These are phyloP conservation scores for Saguinus imperator DNA, from an alignment of 2,113 vertebrate genomes.

Conservation along the genomic window DNA sequence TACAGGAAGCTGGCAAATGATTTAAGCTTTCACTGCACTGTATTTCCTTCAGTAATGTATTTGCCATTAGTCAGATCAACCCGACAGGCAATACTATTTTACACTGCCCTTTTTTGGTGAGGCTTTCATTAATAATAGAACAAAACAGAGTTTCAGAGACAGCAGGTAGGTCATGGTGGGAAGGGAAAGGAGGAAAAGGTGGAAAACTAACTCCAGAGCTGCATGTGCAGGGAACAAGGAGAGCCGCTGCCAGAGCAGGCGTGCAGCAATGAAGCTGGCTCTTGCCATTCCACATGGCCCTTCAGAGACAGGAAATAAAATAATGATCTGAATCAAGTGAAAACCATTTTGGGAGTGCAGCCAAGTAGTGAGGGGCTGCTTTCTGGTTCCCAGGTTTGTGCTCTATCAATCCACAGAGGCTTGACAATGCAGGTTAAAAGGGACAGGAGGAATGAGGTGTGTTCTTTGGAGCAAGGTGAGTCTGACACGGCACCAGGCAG, in stretches of 20 bases:
- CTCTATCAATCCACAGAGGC: background rate
- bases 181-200: background rate
- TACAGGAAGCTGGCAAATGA: background rate
- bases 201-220: background rate
- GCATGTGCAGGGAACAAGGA: background rate
- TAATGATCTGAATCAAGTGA: background rate
- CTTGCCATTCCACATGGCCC: background rate
- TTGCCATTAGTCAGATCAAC: background rate
- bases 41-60: background rate
- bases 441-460: background rate
- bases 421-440: background rate
- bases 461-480: background rate
- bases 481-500: background rate
- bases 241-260: accelerated
- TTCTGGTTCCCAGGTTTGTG: background rate
- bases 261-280: accelerated
- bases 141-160: background rate
- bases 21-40: background rate
- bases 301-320: background rate
- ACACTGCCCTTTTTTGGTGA: background rate
- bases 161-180: no score
- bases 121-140: background rate
- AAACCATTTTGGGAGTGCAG: background rate
- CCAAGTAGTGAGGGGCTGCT: background rate
- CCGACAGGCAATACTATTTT: background rate